Evolutionary conservation across 2,113 vertebrate genomes (phyloP).

Genomic region (Psittacus erithacus): DNA sequence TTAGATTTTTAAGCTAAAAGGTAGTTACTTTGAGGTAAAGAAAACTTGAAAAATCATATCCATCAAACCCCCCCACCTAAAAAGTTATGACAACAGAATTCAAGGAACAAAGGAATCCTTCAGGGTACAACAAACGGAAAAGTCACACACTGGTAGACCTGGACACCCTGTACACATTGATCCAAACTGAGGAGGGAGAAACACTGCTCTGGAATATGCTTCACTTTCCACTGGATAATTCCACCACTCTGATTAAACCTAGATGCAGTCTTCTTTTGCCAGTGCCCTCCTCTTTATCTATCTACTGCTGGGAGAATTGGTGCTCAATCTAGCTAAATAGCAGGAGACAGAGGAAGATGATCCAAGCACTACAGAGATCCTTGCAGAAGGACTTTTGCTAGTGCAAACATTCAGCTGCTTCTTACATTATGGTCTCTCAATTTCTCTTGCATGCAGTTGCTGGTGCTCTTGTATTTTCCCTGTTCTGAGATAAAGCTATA

Average conservation of each 20-base stretch:
- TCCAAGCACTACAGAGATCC: not conserved
- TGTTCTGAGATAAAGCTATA: not conserved
- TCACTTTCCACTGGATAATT: not conserved
- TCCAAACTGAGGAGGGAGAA: not conserved
- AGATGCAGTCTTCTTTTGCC: not conserved
- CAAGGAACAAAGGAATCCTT: not conserved
- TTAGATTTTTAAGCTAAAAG: not conserved
- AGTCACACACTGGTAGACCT: fast-evolving
- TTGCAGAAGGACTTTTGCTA: not conserved
- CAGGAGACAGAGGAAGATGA: not conserved
- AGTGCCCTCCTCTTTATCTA: not conserved
- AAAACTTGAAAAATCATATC: not conserved
- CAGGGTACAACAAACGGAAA: not conserved
- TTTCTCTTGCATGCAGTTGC: not conserved
- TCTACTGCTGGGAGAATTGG: not conserved
- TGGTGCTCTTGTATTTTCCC: not conserved
- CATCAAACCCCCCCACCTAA: not conserved
- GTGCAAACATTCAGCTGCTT: not conserved
- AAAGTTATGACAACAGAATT: not conserved
- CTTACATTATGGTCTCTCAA: not conserved
- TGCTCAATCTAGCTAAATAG: not conserved
- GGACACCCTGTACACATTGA: not conserved
- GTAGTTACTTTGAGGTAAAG: not conserved
- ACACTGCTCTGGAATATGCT: not conserved
- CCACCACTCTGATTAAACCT: not conserved